These are phyloP conservation scores for Periparus ater DNA, from an alignment of 2,797 vertebrate species.

Conservation along the genomic window DNA sequence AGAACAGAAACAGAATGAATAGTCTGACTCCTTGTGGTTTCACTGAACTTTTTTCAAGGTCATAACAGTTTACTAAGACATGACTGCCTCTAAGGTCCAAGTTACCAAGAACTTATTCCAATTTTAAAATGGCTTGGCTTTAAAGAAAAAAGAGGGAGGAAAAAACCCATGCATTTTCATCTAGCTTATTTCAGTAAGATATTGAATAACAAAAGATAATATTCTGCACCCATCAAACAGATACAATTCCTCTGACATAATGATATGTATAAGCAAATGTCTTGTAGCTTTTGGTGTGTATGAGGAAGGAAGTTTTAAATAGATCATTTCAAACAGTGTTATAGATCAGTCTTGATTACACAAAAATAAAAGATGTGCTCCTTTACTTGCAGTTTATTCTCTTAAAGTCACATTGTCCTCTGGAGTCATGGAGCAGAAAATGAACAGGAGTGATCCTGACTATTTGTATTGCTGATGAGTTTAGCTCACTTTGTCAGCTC, in stretches of 20 bases:
- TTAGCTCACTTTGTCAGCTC: not conserved
- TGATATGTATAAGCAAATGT: not conserved
- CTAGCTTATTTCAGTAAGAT: conserved; percentile 14
- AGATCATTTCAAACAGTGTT: not conserved
- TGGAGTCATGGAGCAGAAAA: not conserved
- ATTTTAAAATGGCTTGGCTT: not conserved
- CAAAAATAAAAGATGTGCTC: not conserved
- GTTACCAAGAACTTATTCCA: not conserved
- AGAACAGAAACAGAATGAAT: conserved; percentile 9
- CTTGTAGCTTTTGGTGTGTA: not conserved
- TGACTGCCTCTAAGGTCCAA: not conserved
- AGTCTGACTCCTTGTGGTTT: conserved; percentile 40
- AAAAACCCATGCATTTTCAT: not conserved
- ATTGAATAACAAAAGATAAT: not conserved
- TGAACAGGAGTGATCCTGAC: not conserved
- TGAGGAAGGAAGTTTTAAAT: conserved; percentile 24
- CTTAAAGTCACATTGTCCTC: not conserved
- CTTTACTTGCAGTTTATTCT: not conserved
- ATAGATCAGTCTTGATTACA: not conserved
- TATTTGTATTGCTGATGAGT: not conserved
- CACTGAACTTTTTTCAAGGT: conserved; percentile 19
- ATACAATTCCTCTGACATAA: not conserved
- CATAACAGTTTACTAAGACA: conserved; percentile 1
- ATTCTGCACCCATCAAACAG: not conserved
- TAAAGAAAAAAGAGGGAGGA: not conserved